Base-by-base conservation (phyloP, 2,113 vertebrate genomes). In the Chauna torquata region DNA sequence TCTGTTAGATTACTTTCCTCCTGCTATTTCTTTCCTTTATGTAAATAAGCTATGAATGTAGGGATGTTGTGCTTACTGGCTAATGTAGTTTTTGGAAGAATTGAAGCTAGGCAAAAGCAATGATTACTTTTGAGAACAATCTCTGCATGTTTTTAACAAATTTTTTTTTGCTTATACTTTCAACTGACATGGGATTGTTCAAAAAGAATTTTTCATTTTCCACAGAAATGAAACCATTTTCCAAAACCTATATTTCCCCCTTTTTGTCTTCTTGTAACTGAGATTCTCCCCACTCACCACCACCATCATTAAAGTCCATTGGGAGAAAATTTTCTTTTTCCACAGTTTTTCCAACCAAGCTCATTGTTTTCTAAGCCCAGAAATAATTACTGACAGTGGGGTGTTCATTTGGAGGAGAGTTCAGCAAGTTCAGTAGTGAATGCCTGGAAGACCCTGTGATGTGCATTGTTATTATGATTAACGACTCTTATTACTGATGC, bases 401-500 rank as follows among this genome's bases (percentile, higher is more conserved):
- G 30, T 57, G 11, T 64, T 82, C 50, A n/a, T 91, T 42, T 86
- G n/a, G 75, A 81, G 59, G 61, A 84, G 38, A 78, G 34, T 49
- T 79, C 77, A 76, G 14, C 52, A 84, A 86, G 72, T 92, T 84
- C 83, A 76, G 24, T 61, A 32, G 47, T 71, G 69, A 89, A 91
- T 76, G 36, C 50, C 88, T 86, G 70, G 70, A 93, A 88, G 47
- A 79, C 36, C 25, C 47, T 44, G 40, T 68, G 72, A 86, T 89
- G 40, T 89, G 55, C 24, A 72, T 89, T 95, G 65, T 89, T 92
- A 42, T 81, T 76, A 36, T 79, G 88, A 96, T 82, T 94, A 95
- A 95, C 94, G 95, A 84, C 69, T 79, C 84, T 71, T 88, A 71
- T 84, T 75, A 84, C 82, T 95, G 83, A 94, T 94, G 90, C 69